phyloP scores from a whole-genome alignment of 2,888 invertebrate genomes.

The Pardosa pseudoannulata region DNA sequence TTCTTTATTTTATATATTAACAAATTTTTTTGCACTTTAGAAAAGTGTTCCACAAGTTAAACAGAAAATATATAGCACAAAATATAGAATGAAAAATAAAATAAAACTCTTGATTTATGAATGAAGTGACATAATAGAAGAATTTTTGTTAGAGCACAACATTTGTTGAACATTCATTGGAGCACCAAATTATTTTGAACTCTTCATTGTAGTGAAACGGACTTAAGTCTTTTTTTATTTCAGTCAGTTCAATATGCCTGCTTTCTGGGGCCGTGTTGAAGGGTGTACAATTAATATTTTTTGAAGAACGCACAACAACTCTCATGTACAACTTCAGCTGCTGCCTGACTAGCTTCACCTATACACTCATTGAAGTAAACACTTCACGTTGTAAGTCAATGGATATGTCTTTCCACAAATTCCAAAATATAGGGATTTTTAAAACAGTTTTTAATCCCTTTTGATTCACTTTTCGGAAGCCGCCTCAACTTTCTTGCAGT shows the following conservation, averaged over 20 bases:
- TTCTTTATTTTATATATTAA: neutral
- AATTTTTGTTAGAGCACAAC: neutral
- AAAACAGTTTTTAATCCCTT: neutral
- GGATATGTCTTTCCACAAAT: neutral
- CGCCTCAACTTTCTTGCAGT: neutral
- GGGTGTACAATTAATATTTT: no score
- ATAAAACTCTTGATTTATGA: neutral
- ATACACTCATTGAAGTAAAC: slow-evolving; percentile 9
- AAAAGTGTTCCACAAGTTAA: neutral
- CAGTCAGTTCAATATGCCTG: no score
- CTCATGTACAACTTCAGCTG: neutral
- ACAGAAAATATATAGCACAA: neutral
- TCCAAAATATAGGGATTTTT: neutral
- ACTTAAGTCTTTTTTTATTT: neutral
- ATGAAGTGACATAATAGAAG: neutral
- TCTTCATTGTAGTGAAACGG: neutral
- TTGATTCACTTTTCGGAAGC: neutral
- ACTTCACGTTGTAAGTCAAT: neutral
- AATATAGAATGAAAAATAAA: neutral
- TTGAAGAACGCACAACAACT: neutral
- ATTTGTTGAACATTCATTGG: neutral
- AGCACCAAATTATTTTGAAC: slow-evolving; percentile 22
- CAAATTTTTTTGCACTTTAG: neutral
- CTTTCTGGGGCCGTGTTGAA: neutral
- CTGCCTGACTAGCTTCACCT: slow-evolving; percentile 61